These are phyloP conservation scores for Cryptus armator DNA, from an alignment of 2,888 invertebrate species.

Conservation along the genomic window DNA sequence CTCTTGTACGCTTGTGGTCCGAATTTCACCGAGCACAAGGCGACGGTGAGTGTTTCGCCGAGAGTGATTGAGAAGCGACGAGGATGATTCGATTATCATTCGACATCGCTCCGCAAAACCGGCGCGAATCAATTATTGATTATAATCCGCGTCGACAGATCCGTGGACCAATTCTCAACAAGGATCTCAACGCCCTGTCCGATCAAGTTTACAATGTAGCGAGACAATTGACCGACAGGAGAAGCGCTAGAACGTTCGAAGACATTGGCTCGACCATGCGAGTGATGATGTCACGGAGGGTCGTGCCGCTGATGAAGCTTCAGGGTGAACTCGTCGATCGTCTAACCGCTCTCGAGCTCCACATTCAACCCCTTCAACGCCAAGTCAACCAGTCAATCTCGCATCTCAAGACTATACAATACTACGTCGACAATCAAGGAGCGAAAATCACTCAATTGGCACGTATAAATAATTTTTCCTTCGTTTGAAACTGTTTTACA, in stretches of 20 bases:
- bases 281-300: slow-evolving; percentile 88
- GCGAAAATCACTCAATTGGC: slow-evolving; percentile 90
- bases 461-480: slow-evolving; percentile 73
- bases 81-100: slow-evolving; percentile 21
- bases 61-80: not conserved
- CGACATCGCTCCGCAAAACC: not conserved
- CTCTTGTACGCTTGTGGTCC: slow-evolving; percentile 87
- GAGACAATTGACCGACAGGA: slow-evolving; percentile 89
- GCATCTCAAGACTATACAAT: slow-evolving; percentile 92
- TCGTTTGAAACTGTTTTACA: not conserved
- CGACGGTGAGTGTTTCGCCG: slow-evolving; percentile 77
- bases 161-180: slow-evolving; percentile 88
- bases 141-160: slow-evolving; percentile 85
- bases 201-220: slow-evolving; percentile 89
- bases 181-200: slow-evolving; percentile 88
- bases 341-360: slow-evolving; percentile 91
- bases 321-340: slow-evolving; percentile 91
- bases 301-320: slow-evolving; percentile 90
- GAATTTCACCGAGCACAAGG: slow-evolving; percentile 88
- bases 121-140: slow-evolving; percentile 10
- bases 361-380: slow-evolving; percentile 90
- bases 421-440: slow-evolving; percentile 91
- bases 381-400: slow-evolving; percentile 91
- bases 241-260: slow-evolving; percentile 90
- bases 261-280: slow-evolving; percentile 89